Base-by-base conservation (phyloP, 2,888 invertebrate species). In the Cheiracanthium punctorium region DNA sequence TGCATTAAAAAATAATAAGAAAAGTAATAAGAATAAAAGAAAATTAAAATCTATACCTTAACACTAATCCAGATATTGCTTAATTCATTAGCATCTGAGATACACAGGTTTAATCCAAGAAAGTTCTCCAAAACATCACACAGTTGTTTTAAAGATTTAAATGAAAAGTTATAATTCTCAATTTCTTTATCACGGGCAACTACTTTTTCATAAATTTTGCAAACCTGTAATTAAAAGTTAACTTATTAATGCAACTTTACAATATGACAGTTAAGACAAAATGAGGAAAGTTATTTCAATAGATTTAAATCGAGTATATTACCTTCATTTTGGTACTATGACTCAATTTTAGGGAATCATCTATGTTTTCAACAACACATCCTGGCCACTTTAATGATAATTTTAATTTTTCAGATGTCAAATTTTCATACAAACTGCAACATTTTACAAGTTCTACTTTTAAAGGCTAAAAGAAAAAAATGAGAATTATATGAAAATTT, bases 361-460 rank as follows among this genome's bases (percentile, higher is more conserved):
- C 79, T 52, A 12, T 24, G 37, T 69, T 52, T 24, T 52, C 8
- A 0, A 30, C 4, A 29, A 69, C 20, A 69, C 24, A 84, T 10
- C 69, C 73, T 29, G 41, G 58, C 84, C 84, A 84, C 20, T 37
- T 52, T 5, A 84, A 37, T 4, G 30, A 73, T 20, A 84, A 24
- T 29, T 73, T 74, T 52, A 77, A 69, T n/a, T 73, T 73, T 4
- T 74, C 33, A 20, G 48, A n/a, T 32, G 52, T 69, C 4, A 84
- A 28, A 30, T 5, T 32, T 84, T 33, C 73, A 69, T 52, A 33
- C 17, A 58, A 20, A 30, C n/a, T 33, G 28, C 41, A 73, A 14
- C 33, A 20, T 32, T 79, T 12, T 29, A 69, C 8, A 28, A 73
- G 30, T 41, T 30, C 20, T 2, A 32, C 20, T 17, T 73, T 75